These are phyloP conservation scores for Cygnus buccinator DNA, from an alignment of 2,113 vertebrate genomes.

Conservation along the genomic window DNA sequence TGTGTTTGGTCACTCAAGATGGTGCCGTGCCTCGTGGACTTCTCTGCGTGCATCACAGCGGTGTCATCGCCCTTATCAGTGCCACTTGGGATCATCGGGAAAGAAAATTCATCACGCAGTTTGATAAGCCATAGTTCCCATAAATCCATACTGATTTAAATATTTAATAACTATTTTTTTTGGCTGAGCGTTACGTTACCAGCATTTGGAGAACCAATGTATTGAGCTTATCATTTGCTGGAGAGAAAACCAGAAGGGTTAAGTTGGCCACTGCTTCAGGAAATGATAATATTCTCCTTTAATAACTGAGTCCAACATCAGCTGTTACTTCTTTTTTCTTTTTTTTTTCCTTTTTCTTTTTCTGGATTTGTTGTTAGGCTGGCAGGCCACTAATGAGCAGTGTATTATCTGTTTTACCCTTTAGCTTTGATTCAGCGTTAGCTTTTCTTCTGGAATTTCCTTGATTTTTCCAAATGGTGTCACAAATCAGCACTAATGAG, in stretches of 20 bases:
- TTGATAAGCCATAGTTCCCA: neutral
- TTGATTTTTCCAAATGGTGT: conserved; percentile 48
- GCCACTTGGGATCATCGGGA: neutral
- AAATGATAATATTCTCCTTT: neutral
- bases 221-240: neutral
- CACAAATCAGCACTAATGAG: conserved; percentile 64
- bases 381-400: conserved; percentile 9
- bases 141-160: neutral
- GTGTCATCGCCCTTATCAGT: neutral
- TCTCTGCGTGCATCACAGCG: neutral
- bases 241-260: neutral
- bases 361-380: neutral
- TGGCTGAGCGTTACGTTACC: neutral
- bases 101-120: neutral
- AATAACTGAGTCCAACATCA: neutral
- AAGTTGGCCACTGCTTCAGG: neutral
- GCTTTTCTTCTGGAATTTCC: conserved; percentile 45
- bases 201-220: neutral
- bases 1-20: neutral
- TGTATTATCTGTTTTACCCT: neutral
- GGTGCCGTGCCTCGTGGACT: accelerated
- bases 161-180: neutral
- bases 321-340: neutral
- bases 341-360: neutral
- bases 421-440: neutral